phyloP scores from a whole-genome alignment of 2,888 invertebrate genomes.

The Plagodis pulveraria region DNA sequence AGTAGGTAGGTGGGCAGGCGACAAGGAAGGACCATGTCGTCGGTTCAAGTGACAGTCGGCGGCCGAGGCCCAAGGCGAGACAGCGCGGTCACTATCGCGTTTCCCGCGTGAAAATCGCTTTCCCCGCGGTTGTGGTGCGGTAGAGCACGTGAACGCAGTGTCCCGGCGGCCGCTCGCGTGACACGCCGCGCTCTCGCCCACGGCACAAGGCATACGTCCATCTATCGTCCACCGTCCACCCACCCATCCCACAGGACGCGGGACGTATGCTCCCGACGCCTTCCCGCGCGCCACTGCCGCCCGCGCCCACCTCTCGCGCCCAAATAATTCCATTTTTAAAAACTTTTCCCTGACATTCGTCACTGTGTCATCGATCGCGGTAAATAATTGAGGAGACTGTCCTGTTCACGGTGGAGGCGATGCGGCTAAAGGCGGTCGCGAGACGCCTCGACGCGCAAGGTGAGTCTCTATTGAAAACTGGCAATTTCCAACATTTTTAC shows the following conservation, averaged over 20 bases:
- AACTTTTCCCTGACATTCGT: conserved; percentile 52
- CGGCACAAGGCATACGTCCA: conserved; percentile 29
- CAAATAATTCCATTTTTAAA: conserved; percentile 46
- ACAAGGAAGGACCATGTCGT: conserved; percentile 19
- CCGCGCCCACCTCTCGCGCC: conserved; percentile 53
- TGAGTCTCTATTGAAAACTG: conserved; percentile 60
- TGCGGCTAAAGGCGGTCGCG: conserved; percentile 90
- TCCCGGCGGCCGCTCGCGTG: conserved; percentile 82
- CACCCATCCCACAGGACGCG: conserved; percentile 50
- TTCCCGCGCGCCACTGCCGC: conserved; percentile 69
- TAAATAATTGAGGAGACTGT: conserved; percentile 65
- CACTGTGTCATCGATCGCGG: conserved; percentile 66
- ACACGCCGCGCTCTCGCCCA: conserved; percentile 69
- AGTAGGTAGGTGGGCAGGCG: conserved; percentile 5
- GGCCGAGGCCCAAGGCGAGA: conserved; percentile 69
- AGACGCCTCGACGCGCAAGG: conserved; percentile 89
- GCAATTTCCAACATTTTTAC: not conserved
- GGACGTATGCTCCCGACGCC: conserved; percentile 68
- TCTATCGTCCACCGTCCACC: conserved; percentile 2
- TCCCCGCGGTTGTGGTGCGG: conserved; percentile 68
- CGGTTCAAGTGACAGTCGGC: conserved; percentile 64
- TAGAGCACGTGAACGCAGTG: conserved; percentile 81
- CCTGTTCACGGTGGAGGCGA: conserved; percentile 73
- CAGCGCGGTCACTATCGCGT: conserved; percentile 79
- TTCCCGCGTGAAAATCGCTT: conserved; percentile 83